Base-by-base conservation (phyloP, 2,888 invertebrate species). In the Eumerus sabulonum region DNA sequence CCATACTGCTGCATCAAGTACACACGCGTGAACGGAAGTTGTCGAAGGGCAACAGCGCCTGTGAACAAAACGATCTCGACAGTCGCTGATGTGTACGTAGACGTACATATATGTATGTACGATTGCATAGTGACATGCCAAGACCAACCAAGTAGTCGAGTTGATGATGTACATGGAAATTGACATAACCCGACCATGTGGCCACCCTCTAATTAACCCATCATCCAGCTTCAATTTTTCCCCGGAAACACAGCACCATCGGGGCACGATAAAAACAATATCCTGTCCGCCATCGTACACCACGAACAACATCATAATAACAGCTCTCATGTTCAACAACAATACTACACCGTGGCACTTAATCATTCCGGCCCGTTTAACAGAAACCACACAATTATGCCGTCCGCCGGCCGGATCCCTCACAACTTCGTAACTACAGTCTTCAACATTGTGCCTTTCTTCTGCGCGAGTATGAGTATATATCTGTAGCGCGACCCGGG, bases 121-220 rank as follows among this genome's bases (percentile, higher is more conserved):
- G n/a, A n/a, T n/a, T n/a, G n/a, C n/a, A n/a, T 27, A 64, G 63
- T 79, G 77, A 79, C 77, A 68, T 53, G 73, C 27, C 27, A 27
- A 68, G 77, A 73, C 77, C 77, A 79, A 79, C 67, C 73, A 73
- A 67, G 77, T 67, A 68, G 73, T 57, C 59, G 40, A 68, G 73
- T 57, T 53, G 40, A 44, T 64, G 66, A 72, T 18, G 71, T 59
- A 60, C 71, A 71, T 64, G 70, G 7, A 7, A 27, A 27, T 7
- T 27, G 27, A 27, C 27, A 27, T 27, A n/a, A n/a, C n/a, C 27
- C 7, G 27, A 7, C 27, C 27, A 27, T 27, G 27, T 4, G 7
- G 27, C 27, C 3, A 4, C 27, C 27, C 27, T 27, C 27, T 27
- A 27, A 27, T 27, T 27, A 27, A 27, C 27, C 27, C 27, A 27